A percentile compares a stretch with the other conserved stretches of the same genome.
Conservation (phyloP, 2,888 invertebrate species). For the Diplolepis rosae region DNA sequence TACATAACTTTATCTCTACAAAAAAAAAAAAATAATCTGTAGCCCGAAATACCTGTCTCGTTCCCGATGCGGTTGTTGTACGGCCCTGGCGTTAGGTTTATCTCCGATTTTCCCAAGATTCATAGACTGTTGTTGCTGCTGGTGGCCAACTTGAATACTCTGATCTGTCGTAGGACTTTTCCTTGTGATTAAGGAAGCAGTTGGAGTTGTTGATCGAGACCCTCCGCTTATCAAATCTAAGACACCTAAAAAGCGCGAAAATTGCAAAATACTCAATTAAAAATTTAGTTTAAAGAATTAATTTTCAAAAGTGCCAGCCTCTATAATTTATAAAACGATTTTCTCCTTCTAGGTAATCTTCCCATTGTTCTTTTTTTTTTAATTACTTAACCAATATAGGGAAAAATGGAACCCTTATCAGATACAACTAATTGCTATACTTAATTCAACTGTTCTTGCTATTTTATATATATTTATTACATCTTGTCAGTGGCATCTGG, state of each 20-base stretch:
- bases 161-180: conserved; percentile 92
- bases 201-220: conserved; percentile 89
- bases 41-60: conserved; percentile 69
- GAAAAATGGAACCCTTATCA: neutral
- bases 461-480: conserved; percentile 54
- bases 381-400: neutral
- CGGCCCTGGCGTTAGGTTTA: conserved; percentile 60
- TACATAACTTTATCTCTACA: neutral
- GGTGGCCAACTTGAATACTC: conserved; percentile 82
- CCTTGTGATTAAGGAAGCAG: conserved; percentile 79
- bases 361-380: neutral
- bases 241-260: conserved; percentile 72
- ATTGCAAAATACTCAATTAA: conserved; percentile 1
- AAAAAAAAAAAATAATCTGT: neutral
- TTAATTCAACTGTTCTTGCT: conserved; percentile 64
- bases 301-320: neutral
- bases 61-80: conserved; percentile 65
- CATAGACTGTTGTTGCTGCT: conserved; percentile 67
- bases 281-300: neutral
- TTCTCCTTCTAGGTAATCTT: neutral
- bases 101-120: conserved; percentile 66
- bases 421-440: conserved; percentile 28
- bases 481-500: conserved; percentile 47
- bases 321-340: neutral
- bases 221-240: conserved; percentile 83